Evolutionary conservation across 92 coral and sea anemone species (phyloP), one percentile per base, ranked within the genome.

Genomic region (Phenganax subtilis): DNA sequence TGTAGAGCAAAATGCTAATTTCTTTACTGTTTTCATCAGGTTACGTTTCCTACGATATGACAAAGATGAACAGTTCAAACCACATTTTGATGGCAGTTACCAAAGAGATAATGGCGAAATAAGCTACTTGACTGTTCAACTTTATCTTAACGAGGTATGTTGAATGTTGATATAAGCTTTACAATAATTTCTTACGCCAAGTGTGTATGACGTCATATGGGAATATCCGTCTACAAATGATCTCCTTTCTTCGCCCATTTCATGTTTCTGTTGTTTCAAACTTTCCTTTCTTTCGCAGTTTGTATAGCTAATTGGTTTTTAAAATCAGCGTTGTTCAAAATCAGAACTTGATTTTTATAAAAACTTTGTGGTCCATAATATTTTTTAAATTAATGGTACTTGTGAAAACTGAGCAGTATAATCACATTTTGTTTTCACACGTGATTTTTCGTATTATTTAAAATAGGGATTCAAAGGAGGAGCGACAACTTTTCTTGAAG

Each of bases 11-110:
- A 37, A 37, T 1, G 47, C 47, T 37, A 37, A 37, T 37, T 0
- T 37, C 47, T 37, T 37, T 2, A 37, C 47, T 66, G 10, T 66
- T 30, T 20, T 66, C 25, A 15, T 53, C 79, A 75, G 79, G 37
- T 75, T 75, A 54, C 58, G 79, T 55, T 75, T 75, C 55, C 61
- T 75, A 7, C 58, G 79, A 54, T 75, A 75, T 75, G 79, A 75
- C 64, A 37, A 60, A 53, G 79, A 62, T 53, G 62, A 75, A 28
- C 57, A 75, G 61, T 75, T 75, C 17, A 75, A 75, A 25, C 79
- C 79, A 14, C 79, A 75, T 75, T 75, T 75, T 54, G 79, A 75
- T 75, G 79, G 79, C 10, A 31, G 25, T 2, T 75, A 75, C 55
- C 3, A 0, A 30, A 75, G 79, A 54, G 79, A 75, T 20, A 75